phyloP scores from a whole-genome alignment of 2,888 invertebrate species.

The Suillia variegata region DNA sequence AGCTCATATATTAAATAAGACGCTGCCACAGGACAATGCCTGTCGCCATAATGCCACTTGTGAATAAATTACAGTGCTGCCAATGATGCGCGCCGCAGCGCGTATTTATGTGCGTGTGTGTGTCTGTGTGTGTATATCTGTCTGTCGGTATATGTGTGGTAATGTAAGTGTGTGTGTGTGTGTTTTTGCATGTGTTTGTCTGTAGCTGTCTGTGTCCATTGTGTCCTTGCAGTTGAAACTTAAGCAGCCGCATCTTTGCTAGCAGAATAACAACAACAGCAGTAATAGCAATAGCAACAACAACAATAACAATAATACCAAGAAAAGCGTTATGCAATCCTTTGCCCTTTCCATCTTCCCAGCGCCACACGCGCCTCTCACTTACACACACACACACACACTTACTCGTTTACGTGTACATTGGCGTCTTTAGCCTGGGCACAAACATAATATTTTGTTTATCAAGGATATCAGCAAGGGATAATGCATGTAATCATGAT shows the following conservation, averaged over 20 bases:
- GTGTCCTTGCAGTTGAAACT: too few relatives aligned
- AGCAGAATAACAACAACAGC: conserved; percentile 2
- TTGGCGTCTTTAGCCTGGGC: too few relatives aligned
- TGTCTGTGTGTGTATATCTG: background rate
- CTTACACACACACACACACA: too few relatives aligned
- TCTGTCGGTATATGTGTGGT: background rate
- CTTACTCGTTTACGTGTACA: too few relatives aligned
- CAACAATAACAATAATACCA: conserved; percentile 15
- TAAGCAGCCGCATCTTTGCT: too few relatives aligned
- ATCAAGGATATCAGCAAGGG: conserved; percentile 13
- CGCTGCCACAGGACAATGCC: conserved; percentile 23
- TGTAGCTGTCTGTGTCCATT: background rate
- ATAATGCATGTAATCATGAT: conserved; percentile 17
- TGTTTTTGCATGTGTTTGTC: background rate
- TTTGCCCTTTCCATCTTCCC: too few relatives aligned
- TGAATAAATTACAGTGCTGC: conserved; percentile 29
- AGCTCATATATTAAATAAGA: background rate
- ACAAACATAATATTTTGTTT: conserved; percentile 10
- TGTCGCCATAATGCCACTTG: conserved; percentile 32
- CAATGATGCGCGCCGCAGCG: conserved; percentile 10
- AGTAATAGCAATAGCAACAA: background rate
- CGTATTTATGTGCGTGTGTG: background rate
- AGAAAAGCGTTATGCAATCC: background rate
- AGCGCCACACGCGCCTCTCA: too few relatives aligned
- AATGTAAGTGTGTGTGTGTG: background rate